phyloP scores from a whole-genome alignment of 2,113 vertebrate genomes.

The Lonchura striata region DNA sequence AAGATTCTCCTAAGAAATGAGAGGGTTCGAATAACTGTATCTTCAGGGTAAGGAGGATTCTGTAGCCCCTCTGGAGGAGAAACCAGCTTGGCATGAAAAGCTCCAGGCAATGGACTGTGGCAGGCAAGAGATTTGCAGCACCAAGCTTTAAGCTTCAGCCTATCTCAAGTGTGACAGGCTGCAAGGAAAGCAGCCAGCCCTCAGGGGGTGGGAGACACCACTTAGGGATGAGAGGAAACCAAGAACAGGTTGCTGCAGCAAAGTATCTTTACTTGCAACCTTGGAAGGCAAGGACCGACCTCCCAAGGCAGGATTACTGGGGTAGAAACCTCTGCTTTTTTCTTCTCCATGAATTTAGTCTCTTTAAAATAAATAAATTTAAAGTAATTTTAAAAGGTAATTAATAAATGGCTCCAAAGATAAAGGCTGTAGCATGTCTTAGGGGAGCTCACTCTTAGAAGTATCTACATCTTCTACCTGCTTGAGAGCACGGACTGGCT shows the following conservation, averaged over 20 bases:
- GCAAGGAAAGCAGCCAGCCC: background rate
- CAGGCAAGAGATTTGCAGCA: background rate
- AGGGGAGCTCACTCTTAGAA: background rate
- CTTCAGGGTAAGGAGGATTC: background rate
- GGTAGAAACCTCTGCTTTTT: background rate
- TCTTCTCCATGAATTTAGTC: background rate
- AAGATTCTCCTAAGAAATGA: background rate
- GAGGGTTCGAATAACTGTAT: background rate
- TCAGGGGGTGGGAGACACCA: background rate
- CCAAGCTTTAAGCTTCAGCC: background rate
- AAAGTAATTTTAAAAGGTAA: background rate
- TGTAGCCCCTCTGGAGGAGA: background rate
- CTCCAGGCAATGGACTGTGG: background rate
- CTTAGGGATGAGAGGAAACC: background rate
- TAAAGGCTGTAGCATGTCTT: background rate
- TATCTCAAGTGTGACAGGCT: background rate
- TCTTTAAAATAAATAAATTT: background rate
- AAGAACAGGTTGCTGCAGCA: background rate
- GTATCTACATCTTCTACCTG: background rate
- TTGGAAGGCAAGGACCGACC: background rate
- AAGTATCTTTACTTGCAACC: background rate
- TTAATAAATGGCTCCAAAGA: background rate
- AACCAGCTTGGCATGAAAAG: background rate
- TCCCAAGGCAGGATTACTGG: background rate
- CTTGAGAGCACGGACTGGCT: background rate